phyloP scores from a whole-genome alignment of 53 echinoderm and acorn worm species.

The Holothuria scabra region DNA sequence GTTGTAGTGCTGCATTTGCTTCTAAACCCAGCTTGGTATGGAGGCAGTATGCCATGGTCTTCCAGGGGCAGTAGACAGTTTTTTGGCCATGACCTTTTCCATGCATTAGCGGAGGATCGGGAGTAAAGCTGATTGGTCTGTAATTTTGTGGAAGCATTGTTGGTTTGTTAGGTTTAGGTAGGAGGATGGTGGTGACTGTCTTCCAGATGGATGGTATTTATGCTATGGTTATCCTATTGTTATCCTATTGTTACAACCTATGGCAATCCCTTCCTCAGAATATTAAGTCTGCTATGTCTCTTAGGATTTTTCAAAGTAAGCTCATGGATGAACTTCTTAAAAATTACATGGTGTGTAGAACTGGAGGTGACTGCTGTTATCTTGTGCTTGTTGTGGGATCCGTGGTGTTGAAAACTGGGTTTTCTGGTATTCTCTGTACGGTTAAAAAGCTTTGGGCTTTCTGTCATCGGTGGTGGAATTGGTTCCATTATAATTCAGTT shows the following conservation, averaged over 20 bases:
- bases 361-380: neutral
- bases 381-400: neutral
- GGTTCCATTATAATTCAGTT: neutral
- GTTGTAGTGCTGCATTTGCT: neutral
- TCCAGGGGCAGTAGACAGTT: neutral
- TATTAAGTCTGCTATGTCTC: neutral
- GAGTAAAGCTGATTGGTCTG: neutral
- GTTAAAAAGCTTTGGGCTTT: neutral
- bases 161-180: neutral
- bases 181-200: neutral
- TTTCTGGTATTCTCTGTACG: neutral
- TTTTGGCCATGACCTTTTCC: neutral
- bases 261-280: too few relatives aligned
- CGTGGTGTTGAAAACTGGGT: neutral
- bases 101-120: neutral
- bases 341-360: neutral
- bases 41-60: neutral
- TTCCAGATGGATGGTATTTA: neutral
- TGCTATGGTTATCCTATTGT: neutral
- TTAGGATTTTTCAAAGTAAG: too few relatives aligned
- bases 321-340: neutral
- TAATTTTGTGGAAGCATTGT: too few relatives aligned
- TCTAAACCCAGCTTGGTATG: neutral
- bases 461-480: neutral
- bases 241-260: too few relatives aligned